A percentile compares a stretch with the other conserved stretches of the same genome.
These are phyloP conservation scores for Saimiri boliviensis DNA, from an alignment of 2,113 vertebrate genomes.

Conservation along the genomic window DNA sequence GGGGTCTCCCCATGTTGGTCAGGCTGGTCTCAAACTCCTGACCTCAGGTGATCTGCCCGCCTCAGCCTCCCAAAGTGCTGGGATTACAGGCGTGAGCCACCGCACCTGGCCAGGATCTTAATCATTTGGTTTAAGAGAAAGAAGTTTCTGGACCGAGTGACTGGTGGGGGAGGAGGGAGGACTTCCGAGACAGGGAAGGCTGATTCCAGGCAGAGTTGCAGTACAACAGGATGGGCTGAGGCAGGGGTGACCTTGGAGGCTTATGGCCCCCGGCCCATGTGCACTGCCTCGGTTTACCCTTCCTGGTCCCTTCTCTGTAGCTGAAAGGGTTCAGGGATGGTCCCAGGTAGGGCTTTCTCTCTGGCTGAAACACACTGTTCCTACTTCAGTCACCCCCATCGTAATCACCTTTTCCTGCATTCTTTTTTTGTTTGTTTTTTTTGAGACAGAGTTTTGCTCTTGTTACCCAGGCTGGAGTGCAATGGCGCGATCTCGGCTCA, in stretches of 20 bases:
- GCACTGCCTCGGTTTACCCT: not conserved
- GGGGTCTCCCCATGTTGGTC: too few species aligned
- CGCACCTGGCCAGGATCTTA: not conserved
- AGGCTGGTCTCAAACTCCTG: too few species aligned
- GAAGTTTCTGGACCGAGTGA: not conserved
- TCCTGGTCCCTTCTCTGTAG: not conserved
- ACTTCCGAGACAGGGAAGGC: not conserved
- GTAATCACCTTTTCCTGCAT: not conserved
- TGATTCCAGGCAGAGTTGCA: not conserved
- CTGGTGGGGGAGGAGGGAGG: not conserved
- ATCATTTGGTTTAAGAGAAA: not conserved
- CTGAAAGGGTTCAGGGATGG: too few species aligned
- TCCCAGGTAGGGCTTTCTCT: not conserved
- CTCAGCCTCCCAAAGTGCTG: too few species aligned
- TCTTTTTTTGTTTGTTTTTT: too few species aligned
- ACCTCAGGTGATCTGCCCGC: too few species aligned
- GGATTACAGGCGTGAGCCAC: too few species aligned
- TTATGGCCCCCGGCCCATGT: accelerated
- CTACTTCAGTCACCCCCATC: too few species aligned
- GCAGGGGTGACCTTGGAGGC: not conserved
- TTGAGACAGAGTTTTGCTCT: too few species aligned
- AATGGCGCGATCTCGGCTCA: too few species aligned
- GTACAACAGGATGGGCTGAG: not conserved
- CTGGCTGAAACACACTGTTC: not conserved
- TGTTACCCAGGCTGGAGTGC: too few species aligned